Conservation (phyloP, 2,888 invertebrate species). For the Ephialtes manifestator region DNA sequence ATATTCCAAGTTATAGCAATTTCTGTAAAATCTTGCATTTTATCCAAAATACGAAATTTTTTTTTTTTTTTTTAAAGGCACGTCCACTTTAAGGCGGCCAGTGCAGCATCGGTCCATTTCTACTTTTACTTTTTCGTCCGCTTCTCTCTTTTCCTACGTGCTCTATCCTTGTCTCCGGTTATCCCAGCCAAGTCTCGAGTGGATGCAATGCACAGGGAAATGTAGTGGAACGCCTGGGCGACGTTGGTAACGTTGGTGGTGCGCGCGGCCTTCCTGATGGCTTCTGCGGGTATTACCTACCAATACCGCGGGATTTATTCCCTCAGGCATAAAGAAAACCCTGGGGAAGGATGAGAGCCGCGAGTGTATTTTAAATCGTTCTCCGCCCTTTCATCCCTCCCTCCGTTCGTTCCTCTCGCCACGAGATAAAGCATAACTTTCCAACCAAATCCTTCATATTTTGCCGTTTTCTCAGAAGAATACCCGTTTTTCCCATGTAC, state of each 20-base stretch:
- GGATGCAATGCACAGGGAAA: constrained; percentile 79
- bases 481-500: constrained; percentile 17
- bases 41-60: too few relatives aligned
- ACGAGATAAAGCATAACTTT: constrained; percentile 66
- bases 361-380: constrained; percentile 76
- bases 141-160: constrained; percentile 39
- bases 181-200: constrained; percentile 70
- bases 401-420: background rate
- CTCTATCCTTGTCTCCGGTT: constrained; percentile 61
- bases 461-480: constrained; percentile 55
- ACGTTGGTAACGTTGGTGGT: constrained; percentile 64
- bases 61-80: too few relatives aligned
- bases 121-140: constrained; percentile 60
- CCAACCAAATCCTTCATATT: constrained; percentile 68
- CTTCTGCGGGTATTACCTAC: constrained; percentile 77
- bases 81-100: constrained; percentile 76
- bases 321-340: constrained; percentile 73
- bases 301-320: constrained; percentile 81
- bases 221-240: constrained; percentile 79
- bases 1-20: too few relatives aligned
- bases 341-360: constrained; percentile 64
- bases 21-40: too few relatives aligned
- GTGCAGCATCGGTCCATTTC: constrained; percentile 16
- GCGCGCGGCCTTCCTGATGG: constrained; percentile 30
- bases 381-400: constrained; percentile 38